These are phyloP conservation scores for Mactra quadrangularis DNA, from an alignment of 1,140 invertebrate species.

Conservation along the genomic window DNA sequence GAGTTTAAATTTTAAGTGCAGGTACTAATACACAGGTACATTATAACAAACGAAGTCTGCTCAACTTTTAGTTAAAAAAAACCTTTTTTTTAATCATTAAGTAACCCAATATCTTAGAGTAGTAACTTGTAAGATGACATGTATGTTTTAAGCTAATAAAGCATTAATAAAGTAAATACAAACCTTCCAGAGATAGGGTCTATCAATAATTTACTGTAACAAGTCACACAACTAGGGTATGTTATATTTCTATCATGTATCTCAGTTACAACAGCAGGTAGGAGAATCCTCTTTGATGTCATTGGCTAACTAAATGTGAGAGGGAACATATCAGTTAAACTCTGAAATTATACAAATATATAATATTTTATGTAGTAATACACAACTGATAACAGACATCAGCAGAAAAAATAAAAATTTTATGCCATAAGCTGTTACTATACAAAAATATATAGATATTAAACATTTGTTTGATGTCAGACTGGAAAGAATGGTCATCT, in stretches of 20 bases:
- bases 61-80: not conserved
- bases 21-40: not conserved
- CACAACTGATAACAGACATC: no score
- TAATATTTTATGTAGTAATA: no score
- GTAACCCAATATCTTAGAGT: not conserved
- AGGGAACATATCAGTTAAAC: no score
- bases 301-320: slow-evolving; percentile 13
- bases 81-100: not conserved
- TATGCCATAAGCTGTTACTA: no score
- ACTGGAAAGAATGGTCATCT: no score
- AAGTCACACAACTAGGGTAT: slow-evolving; percentile 40
- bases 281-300: slow-evolving; percentile 6
- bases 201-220: slow-evolving; percentile 46
- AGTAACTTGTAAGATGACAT: not conserved
- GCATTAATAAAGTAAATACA: not conserved
- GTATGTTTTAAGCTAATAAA: not conserved
- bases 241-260: slow-evolving; percentile 31
- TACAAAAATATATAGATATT: no score
- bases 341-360: no score
- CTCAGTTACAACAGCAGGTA: slow-evolving; percentile 46
- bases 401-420: no score
- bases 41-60: not conserved
- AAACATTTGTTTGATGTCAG: no score
- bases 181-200: slow-evolving; percentile 43
- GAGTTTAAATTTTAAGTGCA: no score